These are phyloP conservation scores for Protomyctophum bolini DNA, from an alignment of 2,113 vertebrate species.

Conservation along the genomic window DNA sequence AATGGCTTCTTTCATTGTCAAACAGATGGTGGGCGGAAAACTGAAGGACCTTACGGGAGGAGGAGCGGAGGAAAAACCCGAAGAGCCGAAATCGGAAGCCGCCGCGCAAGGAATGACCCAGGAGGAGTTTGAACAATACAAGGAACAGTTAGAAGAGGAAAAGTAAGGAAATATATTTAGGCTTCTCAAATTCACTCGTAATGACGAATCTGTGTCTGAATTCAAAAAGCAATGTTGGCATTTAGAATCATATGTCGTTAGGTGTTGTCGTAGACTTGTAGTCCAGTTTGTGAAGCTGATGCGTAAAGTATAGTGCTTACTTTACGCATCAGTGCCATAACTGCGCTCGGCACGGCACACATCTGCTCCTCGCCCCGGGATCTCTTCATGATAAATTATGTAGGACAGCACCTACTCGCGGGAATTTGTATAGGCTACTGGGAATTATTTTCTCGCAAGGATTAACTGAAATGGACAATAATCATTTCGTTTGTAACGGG, in stretches of 20 bases:
- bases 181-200: slow-evolving; percentile 8
- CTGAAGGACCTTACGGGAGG: slow-evolving; percentile 97
- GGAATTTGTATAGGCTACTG: slow-evolving; percentile 17
- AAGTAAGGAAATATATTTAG: slow-evolving; percentile 83
- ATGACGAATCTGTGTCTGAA: background rate
- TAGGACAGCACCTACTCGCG: slow-evolving; percentile 7
- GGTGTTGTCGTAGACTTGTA: too few species aligned
- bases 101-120: slow-evolving; percentile 93
- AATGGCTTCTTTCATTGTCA: slow-evolving; percentile 99
- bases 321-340: slow-evolving; percentile 66
- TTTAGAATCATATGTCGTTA: too few species aligned
- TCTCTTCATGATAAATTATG: slow-evolving; percentile 23
- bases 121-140: slow-evolving; percentile 95
- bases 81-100: slow-evolving; percentile 87
- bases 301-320: slow-evolving; percentile 24
- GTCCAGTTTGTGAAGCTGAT: too few species aligned
- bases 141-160: slow-evolving; percentile 95
- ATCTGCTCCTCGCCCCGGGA: slow-evolving; percentile 70
- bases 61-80: slow-evolving; percentile 90
- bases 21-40: slow-evolving; percentile 94
- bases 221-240: background rate
- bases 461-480: too few species aligned
- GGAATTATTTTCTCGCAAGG: slow-evolving; percentile 14
- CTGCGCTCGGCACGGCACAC: slow-evolving; percentile 42
- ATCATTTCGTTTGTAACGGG: too few species aligned